A percentile compares a stretch with the other conserved stretches of the same genome.
Conservation (phyloP, 2,888 invertebrate species). For the Phymatocera aterrima region DNA sequence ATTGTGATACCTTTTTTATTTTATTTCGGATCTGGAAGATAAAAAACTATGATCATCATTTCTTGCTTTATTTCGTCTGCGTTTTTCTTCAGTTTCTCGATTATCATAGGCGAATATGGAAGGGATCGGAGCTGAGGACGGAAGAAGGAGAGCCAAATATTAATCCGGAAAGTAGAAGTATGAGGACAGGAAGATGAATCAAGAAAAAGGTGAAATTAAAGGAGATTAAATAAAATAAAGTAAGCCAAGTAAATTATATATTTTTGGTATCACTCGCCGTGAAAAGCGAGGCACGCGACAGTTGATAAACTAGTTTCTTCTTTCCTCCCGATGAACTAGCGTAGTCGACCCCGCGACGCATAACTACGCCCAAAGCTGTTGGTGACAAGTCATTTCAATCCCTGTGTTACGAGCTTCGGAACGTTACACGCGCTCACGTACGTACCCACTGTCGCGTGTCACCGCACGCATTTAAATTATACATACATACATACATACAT, state of each 20-base stretch:
- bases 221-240: not conserved
- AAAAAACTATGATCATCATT: too few relatives aligned
- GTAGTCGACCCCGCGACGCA: slow-evolving; percentile 20
- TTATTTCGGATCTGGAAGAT: too few relatives aligned
- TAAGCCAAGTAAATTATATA: not conserved
- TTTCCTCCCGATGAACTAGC: not conserved
- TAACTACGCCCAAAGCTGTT: slow-evolving; percentile 36
- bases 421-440: not conserved
- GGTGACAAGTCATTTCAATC: slow-evolving; percentile 42
- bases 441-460: slow-evolving; percentile 39
- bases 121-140: too few relatives aligned
- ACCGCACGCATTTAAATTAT: not conserved
- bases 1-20: too few relatives aligned
- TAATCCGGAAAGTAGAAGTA: too few relatives aligned
- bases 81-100: too few relatives aligned
- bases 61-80: too few relatives aligned
- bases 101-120: too few relatives aligned
- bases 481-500: not conserved
- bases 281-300: slow-evolving; percentile 13
- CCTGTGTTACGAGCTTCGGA: not conserved
- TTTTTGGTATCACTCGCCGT: slow-evolving; percentile 1
- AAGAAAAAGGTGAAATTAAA: too few relatives aligned
- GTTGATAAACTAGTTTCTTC: slow-evolving; percentile 22
- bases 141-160: too few relatives aligned
- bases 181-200: too few relatives aligned